Evolutionary conservation across 1,140 invertebrate species (phyloP), one percentile per base, ranked within the genome.

Genomic region (Tachypleus tridentatus): DNA sequence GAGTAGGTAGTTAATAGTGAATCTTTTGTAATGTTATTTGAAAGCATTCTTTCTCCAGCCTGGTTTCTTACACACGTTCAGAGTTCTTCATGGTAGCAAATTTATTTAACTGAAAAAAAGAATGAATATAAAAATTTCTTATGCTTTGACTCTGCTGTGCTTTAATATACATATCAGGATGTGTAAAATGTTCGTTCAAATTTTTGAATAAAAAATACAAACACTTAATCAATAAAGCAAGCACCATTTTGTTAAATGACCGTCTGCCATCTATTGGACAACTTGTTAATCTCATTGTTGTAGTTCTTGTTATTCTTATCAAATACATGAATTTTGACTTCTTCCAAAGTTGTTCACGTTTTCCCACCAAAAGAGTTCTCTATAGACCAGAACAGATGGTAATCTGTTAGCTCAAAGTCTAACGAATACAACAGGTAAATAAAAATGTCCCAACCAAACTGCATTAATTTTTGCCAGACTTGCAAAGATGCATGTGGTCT

Each of bases 371-470:
- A 51, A n/a, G 1, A 64, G 49, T 61, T 8, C 51, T 65, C 1
- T 9, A 61, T 4, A 56, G 64, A 51, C 50, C 49, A n/a, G 58
- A 80, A 79, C 56, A 80, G 67, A 66, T 77, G 73, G 65, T 67
- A 79, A 59, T 80, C 77, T 61, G 70, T 73, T 70, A 75, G 75
- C 65, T 76, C 73, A 6, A 79, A 54, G 71, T 81, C 77, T 63
- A 74, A 75, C 65, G 69, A 75, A 71, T 77, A 80, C 60, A 76
- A 74, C 71, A 77, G 77, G 71, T 80, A 76, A 60, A 69, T 62
- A 50, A 82, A 77, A 68, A 76, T 48, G 70, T 79, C 73, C 77
- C 75, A 79, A 58, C 72, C 73, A 67, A 80, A 70, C 71, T 77
- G 70, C 58, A 72, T 56, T 61, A 79, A 62, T 4, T 59, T 67